These are phyloP conservation scores for Argya squamiceps DNA, from an alignment of 2,797 vertebrate species.

Conservation along the genomic window DNA sequence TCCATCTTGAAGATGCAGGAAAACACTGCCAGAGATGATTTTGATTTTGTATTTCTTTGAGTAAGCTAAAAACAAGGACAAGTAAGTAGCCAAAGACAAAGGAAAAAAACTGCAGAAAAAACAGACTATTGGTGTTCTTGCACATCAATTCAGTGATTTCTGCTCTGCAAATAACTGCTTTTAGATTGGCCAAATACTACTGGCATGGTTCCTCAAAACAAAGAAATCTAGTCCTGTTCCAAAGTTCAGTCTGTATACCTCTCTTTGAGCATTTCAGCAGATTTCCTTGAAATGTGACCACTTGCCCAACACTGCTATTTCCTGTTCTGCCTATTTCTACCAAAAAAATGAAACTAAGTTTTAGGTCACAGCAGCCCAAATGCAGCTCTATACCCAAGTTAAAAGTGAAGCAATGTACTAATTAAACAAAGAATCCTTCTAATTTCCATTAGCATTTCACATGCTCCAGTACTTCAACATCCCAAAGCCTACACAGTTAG, in stretches of 20 bases:
- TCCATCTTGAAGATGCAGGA: neutral
- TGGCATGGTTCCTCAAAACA: neutral
- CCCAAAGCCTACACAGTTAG: neutral
- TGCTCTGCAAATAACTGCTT: neutral
- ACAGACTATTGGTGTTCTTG: neutral
- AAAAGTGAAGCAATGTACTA: neutral
- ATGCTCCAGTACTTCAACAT: neutral
- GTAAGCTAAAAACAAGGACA: neutral
- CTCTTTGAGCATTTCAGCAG: conserved; percentile 6
- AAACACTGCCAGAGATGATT: neutral
- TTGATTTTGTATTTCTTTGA: neutral
- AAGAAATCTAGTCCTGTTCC: neutral
- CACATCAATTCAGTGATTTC: neutral
- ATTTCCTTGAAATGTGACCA: neutral
- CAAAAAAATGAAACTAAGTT: neutral
- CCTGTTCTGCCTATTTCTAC: neutral
- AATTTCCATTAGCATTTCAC: neutral
- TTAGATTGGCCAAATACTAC: neutral
- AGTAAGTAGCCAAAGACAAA: neutral
- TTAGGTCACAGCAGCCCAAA: neutral
- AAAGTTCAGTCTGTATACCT: neutral
- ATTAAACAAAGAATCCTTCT: neutral
- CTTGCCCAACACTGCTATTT: neutral
- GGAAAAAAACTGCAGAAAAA: neutral
- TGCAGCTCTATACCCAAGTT: neutral